A percentile compares a stretch with the other conserved stretches of the same genome.
Evolutionary conservation across 2,797 vertebrate genomes (phyloP).

Genomic region (Diglossa cyanea): DNA sequence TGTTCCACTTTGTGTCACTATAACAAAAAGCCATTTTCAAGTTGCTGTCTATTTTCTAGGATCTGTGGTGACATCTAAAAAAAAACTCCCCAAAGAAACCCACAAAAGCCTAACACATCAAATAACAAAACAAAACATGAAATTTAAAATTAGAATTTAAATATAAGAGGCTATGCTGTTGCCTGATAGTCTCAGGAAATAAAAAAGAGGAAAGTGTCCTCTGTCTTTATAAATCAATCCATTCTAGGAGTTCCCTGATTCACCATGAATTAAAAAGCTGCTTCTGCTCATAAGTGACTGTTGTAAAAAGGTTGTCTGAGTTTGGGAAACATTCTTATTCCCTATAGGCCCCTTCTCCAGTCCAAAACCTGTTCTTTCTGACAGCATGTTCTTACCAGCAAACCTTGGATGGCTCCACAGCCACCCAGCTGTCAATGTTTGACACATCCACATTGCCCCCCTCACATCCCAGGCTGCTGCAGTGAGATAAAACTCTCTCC

Average conservation of each 20-base stretch:
- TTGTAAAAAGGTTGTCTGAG: accelerated
- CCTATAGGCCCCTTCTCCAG: not conserved
- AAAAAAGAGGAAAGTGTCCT: not conserved
- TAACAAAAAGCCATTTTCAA: not conserved
- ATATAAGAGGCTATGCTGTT: not conserved
- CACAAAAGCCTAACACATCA: not conserved
- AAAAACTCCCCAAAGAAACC: accelerated
- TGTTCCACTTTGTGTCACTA: not conserved
- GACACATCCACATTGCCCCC: accelerated
- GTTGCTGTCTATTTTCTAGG: not conserved
- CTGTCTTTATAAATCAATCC: not conserved
- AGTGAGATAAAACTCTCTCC: not conserved
- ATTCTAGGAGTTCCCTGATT: not conserved
- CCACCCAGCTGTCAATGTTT: not conserved
- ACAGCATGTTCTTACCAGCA: not conserved
- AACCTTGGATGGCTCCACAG: not conserved
- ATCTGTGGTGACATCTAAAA: not conserved
- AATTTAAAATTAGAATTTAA: not conserved
- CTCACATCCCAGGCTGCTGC: not conserved
- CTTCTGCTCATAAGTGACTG: not conserved
- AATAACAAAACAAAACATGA: not conserved
- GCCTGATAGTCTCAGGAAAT: not conserved
- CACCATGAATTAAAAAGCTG: not conserved
- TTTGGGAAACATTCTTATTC: not conserved
- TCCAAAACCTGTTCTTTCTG: not conserved